Evolutionary conservation across 2,113 vertebrate species (phyloP).

Genomic region (Hemiprocne comata): DNA sequence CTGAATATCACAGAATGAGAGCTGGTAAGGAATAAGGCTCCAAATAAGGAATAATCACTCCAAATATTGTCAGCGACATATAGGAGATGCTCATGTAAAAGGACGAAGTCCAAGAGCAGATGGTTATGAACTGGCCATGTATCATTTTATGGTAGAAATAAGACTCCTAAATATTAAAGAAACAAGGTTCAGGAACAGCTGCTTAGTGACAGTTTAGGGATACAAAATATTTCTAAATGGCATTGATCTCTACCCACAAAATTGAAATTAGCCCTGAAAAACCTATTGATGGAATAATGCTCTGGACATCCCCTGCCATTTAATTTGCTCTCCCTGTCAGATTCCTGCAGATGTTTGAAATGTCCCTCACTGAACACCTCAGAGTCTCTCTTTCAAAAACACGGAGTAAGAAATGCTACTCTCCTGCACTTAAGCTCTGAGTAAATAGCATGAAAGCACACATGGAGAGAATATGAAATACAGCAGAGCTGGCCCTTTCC

Average conservation of each 20-base stretch:
- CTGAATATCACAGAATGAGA: fast-evolving
- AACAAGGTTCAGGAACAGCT: background rate
- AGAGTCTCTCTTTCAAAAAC: background rate
- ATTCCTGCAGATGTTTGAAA: background rate
- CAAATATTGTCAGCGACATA: background rate
- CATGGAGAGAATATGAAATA: background rate
- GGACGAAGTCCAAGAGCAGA: background rate
- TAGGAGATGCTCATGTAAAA: background rate
- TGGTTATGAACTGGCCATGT: background rate
- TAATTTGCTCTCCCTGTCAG: background rate
- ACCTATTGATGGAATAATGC: background rate
- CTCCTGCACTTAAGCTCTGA: background rate
- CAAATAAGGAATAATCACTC: no score
- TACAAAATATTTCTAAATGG: background rate
- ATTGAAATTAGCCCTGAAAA: background rate
- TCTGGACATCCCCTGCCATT: background rate
- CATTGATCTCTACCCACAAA: background rate
- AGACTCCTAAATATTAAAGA: background rate
- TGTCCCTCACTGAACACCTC: background rate
- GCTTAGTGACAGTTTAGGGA: background rate
- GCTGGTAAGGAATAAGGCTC: background rate
- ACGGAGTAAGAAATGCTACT: background rate
- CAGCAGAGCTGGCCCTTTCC: background rate
- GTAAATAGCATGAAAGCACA: background rate
- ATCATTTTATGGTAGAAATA: background rate